A percentile compares a stretch with the other conserved stretches of the same genome.
phyloP scores from a whole-genome alignment of 2,888 invertebrate species.

The Drosophila mercatorum region DNA sequence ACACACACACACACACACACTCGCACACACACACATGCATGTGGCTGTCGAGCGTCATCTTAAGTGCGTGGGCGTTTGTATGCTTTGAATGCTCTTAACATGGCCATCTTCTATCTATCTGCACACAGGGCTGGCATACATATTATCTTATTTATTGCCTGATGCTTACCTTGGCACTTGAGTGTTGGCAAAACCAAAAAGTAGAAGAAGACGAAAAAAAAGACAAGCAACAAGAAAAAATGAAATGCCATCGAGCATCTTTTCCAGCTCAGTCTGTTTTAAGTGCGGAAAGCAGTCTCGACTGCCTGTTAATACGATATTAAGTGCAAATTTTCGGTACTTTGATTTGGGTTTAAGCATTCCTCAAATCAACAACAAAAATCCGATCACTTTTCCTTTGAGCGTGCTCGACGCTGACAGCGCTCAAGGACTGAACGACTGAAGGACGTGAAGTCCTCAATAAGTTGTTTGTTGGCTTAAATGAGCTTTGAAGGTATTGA shows the following conservation, averaged over 20 bases:
- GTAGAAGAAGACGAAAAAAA: neutral
- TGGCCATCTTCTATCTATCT: conserved; percentile 14
- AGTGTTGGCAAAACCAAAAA: conserved; percentile 10
- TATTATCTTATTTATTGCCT: conserved; percentile 53
- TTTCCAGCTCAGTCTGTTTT: conserved; percentile 34
- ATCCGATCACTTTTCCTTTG: neutral
- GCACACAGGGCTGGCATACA: conserved; percentile 17
- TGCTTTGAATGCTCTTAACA: conserved; percentile 21
- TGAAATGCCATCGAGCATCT: conserved; percentile 12
- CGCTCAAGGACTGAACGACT: neutral
- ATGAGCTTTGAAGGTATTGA: neutral
- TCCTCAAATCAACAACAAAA: neutral
- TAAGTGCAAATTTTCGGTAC: conserved; percentile 17
- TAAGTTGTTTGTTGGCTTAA: neutral
- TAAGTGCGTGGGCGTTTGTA: conserved; percentile 48
- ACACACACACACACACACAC: conserved; percentile 12
- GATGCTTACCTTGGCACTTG: conserved; percentile 53
- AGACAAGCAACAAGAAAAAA: neutral
- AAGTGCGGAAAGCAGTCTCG: conserved; percentile 17
- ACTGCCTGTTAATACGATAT: conserved; percentile 33
- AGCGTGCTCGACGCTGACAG: neutral
- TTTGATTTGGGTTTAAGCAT: conserved; percentile 2
- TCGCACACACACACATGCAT: conserved; percentile 6
- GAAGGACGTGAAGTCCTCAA: neutral
- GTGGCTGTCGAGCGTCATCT: conserved; percentile 14